Conservation (phyloP, 2,113 vertebrate species). For the Zosterops borbonicus region DNA sequence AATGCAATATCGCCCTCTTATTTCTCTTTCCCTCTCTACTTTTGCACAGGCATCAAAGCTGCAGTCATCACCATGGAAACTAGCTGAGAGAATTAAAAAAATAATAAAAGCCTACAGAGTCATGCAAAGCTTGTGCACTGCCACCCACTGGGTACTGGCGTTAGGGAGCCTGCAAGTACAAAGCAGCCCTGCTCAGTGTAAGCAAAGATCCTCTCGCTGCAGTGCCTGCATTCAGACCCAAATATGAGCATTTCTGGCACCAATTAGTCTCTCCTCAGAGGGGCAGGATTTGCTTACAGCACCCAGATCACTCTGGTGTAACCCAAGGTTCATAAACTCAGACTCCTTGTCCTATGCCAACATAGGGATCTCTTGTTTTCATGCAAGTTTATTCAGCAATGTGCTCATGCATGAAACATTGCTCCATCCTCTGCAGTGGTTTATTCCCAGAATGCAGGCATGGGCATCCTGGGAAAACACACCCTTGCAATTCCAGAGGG, state of each 20-base stretch:
- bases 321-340: background rate
- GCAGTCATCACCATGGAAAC: conserved; percentile 91
- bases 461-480: background rate
- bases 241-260: background rate
- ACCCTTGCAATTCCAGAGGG: background rate
- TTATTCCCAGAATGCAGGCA: background rate
- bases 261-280: background rate
- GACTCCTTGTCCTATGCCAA: background rate
- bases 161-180: conserved; percentile 18
- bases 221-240: background rate
- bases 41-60: conserved; percentile 62
- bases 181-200: background rate
- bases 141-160: conserved; percentile 78
- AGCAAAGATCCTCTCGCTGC: background rate
- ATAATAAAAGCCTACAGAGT: background rate
- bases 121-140: conserved; percentile 72
- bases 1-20: conserved; percentile 69
- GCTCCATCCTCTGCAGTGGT: background rate
- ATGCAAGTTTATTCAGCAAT: background rate
- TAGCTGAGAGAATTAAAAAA: conserved; percentile 59
- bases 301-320: background rate
- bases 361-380: background rate
- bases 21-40: conserved; percentile 19
- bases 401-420: background rate
- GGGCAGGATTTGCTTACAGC: background rate